Conservation (phyloP, 2,113 vertebrate species). For the Emberiza fucata region DNA sequence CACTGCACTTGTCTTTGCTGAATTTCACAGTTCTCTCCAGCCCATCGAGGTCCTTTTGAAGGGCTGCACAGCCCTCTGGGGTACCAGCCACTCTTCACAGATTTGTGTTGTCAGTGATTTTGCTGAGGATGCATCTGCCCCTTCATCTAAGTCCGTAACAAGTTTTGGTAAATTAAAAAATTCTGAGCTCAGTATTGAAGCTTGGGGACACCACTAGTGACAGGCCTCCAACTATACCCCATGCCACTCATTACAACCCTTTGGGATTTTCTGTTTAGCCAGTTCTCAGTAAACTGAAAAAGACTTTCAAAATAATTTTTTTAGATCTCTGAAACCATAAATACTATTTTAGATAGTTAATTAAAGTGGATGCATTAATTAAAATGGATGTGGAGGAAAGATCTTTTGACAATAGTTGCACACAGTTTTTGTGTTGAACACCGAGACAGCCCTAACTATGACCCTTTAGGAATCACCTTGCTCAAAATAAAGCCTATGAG, state of each 20-base stretch:
- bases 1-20: background rate
- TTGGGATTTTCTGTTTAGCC: background rate
- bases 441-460: background rate
- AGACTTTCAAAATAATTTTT: background rate
- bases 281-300: background rate
- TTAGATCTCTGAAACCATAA: background rate
- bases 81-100: background rate
- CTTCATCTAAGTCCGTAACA: background rate
- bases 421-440: background rate
- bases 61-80: background rate
- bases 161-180: background rate
- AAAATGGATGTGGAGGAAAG: background rate
- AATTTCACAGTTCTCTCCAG: background rate
- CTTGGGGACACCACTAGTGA: background rate
- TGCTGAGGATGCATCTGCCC: background rate
- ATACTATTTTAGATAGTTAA: background rate
- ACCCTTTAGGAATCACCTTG: background rate
- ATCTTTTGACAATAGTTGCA: background rate
- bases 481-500: background rate
- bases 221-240: background rate
- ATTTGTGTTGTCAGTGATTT: background rate
- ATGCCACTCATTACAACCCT: background rate
- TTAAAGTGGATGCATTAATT: background rate
- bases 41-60: fast-evolving
- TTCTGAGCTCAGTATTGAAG: background rate